Evolutionary conservation across 2,797 vertebrate genomes (phyloP), one percentile per base, ranked within the genome.

Genomic region (Hemibagrus guttatus): DNA sequence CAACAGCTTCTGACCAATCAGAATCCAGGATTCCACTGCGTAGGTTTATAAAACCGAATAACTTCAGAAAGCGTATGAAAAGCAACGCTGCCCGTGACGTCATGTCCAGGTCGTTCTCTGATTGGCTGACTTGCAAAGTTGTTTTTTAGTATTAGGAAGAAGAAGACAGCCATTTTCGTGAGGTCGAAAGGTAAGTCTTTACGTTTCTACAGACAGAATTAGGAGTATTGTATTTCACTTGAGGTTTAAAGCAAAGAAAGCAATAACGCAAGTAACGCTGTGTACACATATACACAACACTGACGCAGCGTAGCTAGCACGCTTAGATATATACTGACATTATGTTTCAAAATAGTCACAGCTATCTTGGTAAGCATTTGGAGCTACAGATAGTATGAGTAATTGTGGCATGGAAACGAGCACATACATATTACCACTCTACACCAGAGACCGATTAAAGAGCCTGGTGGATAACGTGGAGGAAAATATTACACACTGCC

Each of bases 81-180:
- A 39, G 39, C 9, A 5, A 54, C 1, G 0, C 76, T 0, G 14
- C 9, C n/a, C 0, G 42, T 82, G 80, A 82, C 80, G 80, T 82
- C 42, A 49, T 17, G 13, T 0, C 9, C 8, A 52, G 4, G 3
- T 31, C 61, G 26, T 21, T 3, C 42, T 66, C n/a, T 82, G 39
- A 82, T 82, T 82, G 80, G 80, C 17, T 66, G n/a, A 5, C 4
- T 12, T 14, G 61, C n/a, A 31, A 2, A 6, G 9, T 4, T 52
- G 13, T 23, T 21, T n/a, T n/a, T n/a, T n/a, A n/a, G 61, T 31
- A 1, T 66, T 12, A 86, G 87, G 92, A 92, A 90, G 91, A 87
- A 84, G 84, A 90, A 85, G 83, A 74, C 92, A 66, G 94, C 94
- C 94, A 95, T 95, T 84, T 94, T 93, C 91, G 91, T 95, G 92